Evolutionary conservation across 1,140 invertebrate genomes (phyloP).

Genomic region (Hetaerina americana): DNA sequence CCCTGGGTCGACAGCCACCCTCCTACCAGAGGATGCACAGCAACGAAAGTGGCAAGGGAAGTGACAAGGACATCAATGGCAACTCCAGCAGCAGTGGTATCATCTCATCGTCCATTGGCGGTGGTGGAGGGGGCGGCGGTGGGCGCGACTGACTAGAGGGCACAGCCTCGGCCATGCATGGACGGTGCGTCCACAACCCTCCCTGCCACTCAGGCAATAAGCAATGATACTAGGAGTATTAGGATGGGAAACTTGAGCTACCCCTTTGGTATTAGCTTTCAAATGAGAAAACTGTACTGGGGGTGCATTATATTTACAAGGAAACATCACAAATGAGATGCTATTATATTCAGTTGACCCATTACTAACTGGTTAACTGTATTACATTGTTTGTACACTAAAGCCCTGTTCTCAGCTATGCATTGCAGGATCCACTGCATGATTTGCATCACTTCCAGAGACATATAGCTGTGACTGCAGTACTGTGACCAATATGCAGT

Average conservation of each 20-base stretch:
- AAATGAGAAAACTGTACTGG: background rate
- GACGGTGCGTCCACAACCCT: constrained; percentile 8
- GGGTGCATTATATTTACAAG: background rate
- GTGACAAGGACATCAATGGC: constrained; percentile 47
- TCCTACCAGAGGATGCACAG: constrained; percentile 74
- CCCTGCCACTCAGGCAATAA: constrained; percentile 5
- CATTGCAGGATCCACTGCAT: no score
- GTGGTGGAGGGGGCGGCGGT: constrained; percentile 12
- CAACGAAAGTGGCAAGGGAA: constrained; percentile 52
- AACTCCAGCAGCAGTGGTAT: constrained; percentile 20
- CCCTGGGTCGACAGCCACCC: constrained; percentile 45
- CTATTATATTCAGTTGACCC: no score
- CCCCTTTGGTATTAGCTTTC: no score
- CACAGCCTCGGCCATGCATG: constrained; percentile 19
- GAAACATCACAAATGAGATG: no score
- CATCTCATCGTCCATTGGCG: background rate
- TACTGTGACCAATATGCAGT: no score
- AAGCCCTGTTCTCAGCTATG: no score
- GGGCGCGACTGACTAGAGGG: constrained; percentile 54
- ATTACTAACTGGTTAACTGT: no score
- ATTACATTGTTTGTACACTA: no score
- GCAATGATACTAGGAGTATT: background rate
- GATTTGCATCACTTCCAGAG: no score
- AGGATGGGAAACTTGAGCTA: no score
- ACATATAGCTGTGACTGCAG: no score